Evolutionary conservation across 2,888 invertebrate genomes (phyloP).

Genomic region (Volucella inanis): DNA sequence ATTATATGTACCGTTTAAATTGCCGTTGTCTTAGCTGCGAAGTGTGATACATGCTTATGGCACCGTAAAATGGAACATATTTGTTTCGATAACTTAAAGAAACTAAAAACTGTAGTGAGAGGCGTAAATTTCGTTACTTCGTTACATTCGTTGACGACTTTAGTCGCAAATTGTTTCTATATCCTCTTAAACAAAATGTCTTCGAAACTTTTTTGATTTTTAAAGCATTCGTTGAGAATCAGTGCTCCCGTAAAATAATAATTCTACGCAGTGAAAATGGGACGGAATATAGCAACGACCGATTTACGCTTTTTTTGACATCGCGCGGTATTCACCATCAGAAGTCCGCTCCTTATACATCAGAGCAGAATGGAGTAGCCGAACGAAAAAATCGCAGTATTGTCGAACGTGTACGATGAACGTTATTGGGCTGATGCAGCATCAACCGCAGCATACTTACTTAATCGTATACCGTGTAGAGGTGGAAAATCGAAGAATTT

Average conservation of each 20-base stretch:
- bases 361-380: conserved; percentile 44
- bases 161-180: conserved; percentile 67
- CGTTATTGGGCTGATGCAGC: conserved; percentile 66
- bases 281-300: conserved; percentile 20
- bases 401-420: conserved; percentile 48
- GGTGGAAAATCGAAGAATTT: conserved; percentile 75
- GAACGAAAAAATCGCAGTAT: too few relatives aligned
- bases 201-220: conserved; percentile 14
- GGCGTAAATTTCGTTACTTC: conserved; percentile 79
- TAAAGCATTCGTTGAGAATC: conserved; percentile 37
- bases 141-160: conserved; percentile 80
- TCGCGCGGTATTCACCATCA: conserved; percentile 30
- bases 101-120: too few relatives aligned
- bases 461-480: conserved; percentile 66
- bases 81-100: too few relatives aligned
- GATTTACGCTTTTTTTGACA: conserved; percentile 27
- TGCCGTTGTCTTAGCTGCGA: conserved; percentile 47
- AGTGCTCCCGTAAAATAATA: conserved; percentile 28
- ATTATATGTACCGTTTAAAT: conserved; percentile 54
- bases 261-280: conserved; percentile 46
- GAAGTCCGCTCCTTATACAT: conserved; percentile 50
- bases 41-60: too few relatives aligned
- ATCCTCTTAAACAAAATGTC: conserved; percentile 48
- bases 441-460: conserved; percentile 60
- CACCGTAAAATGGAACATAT: too few relatives aligned